phyloP scores from a whole-genome alignment of 2,113 vertebrate species.

The Haemorhous mexicanus region DNA sequence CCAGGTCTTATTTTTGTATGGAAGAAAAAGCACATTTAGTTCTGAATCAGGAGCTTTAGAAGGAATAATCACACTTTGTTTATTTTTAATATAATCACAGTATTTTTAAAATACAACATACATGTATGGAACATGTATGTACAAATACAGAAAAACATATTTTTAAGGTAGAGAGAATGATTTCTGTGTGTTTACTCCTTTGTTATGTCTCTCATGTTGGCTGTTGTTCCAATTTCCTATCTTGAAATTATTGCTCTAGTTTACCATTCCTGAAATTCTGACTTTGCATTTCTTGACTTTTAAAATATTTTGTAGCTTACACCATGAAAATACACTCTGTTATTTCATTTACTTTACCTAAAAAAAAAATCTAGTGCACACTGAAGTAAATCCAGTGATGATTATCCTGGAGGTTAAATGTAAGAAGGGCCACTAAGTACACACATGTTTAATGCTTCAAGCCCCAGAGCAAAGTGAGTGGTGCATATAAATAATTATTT shows the following conservation, averaged over 20 bases:
- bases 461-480: background rate
- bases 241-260: background rate
- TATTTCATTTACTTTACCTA: background rate
- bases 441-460: background rate
- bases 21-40: background rate
- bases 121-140: background rate
- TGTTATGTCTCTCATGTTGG: background rate
- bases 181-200: background rate
- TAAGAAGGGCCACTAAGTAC: background rate
- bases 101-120: background rate
- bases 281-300: background rate
- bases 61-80: background rate
- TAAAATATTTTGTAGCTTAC: background rate
- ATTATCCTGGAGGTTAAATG: background rate
- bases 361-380: background rate
- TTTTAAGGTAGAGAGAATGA: background rate
- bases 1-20: background rate
- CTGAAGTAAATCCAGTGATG: background rate
- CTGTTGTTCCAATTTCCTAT: background rate
- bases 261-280: background rate
- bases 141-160: background rate
- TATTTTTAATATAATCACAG: background rate
- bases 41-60: background rate
- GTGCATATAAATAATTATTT: background rate
- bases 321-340: background rate